Conservation (phyloP, 2,888 invertebrate species). For the Synanthedon andrenaeformis region DNA sequence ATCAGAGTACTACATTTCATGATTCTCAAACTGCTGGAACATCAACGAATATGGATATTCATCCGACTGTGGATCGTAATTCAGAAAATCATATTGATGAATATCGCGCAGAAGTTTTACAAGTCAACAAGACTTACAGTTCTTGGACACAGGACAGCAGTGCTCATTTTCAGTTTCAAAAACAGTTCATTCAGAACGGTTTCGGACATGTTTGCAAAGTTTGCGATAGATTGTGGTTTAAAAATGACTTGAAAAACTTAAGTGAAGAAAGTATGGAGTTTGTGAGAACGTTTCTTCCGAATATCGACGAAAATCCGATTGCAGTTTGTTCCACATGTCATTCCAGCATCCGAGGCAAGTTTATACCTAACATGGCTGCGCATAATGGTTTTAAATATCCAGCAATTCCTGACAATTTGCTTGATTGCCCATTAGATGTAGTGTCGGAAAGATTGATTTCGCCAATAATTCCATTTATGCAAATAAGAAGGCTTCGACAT, state of each 20-base stretch:
- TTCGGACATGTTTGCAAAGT: slow-evolving; percentile 16
- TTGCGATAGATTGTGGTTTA: slow-evolving; percentile 16
- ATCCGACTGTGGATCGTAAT: too few species aligned
- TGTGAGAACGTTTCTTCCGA: too few species aligned
- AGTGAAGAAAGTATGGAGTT: neutral
- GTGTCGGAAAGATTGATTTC: slow-evolving; percentile 17
- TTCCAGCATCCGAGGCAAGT: too few species aligned
- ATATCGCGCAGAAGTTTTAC: too few species aligned
- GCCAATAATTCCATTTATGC: slow-evolving; percentile 20
- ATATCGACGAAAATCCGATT: too few species aligned
- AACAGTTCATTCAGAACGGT: slow-evolving; percentile 9
- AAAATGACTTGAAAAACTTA: slow-evolving; percentile 8
- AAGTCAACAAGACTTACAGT: too few species aligned
- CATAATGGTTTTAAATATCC: slow-evolving; percentile 20
- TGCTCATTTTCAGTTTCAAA: too few species aligned
- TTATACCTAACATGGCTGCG: neutral
- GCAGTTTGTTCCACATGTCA: neutral
- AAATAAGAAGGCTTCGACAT: slow-evolving; percentile 20
- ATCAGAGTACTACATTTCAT: too few species aligned
- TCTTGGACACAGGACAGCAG: too few species aligned
- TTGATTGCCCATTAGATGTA: slow-evolving; percentile 10
- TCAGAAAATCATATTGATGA: too few species aligned
- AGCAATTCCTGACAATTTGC: slow-evolving; percentile 16
- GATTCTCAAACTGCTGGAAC: too few species aligned
- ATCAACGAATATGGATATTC: too few species aligned